Base-by-base conservation (phyloP, 2,113 vertebrate genomes). In the Nothocercus julius region DNA sequence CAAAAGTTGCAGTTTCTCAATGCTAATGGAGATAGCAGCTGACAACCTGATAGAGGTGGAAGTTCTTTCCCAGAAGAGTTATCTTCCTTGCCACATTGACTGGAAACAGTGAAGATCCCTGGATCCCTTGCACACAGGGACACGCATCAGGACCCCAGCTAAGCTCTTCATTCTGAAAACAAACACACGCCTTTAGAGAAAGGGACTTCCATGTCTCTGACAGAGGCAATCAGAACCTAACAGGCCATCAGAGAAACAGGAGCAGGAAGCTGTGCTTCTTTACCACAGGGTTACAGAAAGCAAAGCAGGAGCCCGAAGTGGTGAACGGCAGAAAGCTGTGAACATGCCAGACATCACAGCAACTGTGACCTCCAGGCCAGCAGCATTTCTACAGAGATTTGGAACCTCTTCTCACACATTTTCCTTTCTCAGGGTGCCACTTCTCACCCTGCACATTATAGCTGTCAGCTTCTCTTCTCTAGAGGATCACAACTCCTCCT, bases 91-190 rank as follows among this genome's bases (percentile, higher is more conserved):
- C 98, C 70, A 98, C 98, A 0, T 98, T 97, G 88, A 99, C 98
- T 1, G 99, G 99, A 51, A 99, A 95, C 67, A 99, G 94, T 0
- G 97, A 96, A 36, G 98, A 98, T 59, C 98, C 99, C 91, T 98
- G 98, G 45, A 99, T 98, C 64, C 97, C 97, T 84, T 99, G 98
- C 72, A 99, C 99, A n/a, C 99, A 99, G 3, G 99, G 99, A 95
- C 99, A 99, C 0, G 99, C 98, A 34, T 97, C 97, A 9, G 98
- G 96, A 25, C 99, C 99, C 98, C 97, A 97, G 91, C 74, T 98
- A 58, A 96, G 94, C 53, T 97, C 98, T 76, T 99, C 98, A 51
- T 97, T 98, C 98, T 98, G 97, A 68, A 95, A 92, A 86, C 75
- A 91, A 59, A 75, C 72, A 83, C 7, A 90, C 9, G 27, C 44